Percentiles rank a stretch among this genome's conserved stretches.
Evolutionary conservation across 37 sponge, comb jelly and placozoan species (phyloP).

Genomic region (Bolinopsis microptera): DNA sequence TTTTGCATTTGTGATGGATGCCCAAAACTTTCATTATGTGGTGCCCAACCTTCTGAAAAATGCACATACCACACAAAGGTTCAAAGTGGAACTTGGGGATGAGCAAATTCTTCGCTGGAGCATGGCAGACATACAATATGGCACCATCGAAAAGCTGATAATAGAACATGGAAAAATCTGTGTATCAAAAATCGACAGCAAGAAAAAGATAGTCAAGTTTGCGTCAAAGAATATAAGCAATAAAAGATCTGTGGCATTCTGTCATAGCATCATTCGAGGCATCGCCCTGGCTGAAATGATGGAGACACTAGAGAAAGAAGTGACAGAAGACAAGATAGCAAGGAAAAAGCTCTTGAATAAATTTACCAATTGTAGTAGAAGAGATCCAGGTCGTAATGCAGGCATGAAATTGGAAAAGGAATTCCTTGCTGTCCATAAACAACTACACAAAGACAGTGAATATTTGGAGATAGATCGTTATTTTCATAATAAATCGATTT

Average conservation of each 20-base stretch:
- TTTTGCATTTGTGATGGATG: no score
- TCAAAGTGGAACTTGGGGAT: not conserved
- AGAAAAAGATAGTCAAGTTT: not conserved
- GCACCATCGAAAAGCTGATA: not conserved
- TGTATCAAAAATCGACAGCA: not conserved
- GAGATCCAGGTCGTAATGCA: not conserved
- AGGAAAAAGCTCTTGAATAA: not conserved
- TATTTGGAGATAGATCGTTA: not conserved
- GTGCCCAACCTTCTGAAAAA: not conserved
- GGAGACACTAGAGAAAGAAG: not conserved
- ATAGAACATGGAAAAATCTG: not conserved
- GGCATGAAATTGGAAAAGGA: not conserved
- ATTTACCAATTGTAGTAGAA: not conserved
- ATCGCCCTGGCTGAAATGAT: not conserved
- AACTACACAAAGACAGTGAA: not conserved
- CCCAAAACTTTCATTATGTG: not conserved
- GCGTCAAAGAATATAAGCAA: not conserved
- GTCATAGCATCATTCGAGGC: not conserved
- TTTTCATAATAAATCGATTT: not conserved
- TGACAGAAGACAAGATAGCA: not conserved
- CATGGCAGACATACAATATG: not conserved
- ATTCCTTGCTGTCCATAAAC: not conserved
- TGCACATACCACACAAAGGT: not conserved
- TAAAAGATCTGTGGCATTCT: not conserved
- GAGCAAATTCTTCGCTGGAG: not conserved